Percentiles rank a stretch among this genome's conserved stretches.
Evolutionary conservation across 1,140 invertebrate genomes (phyloP).

Genomic region (Sycophila sp.): DNA sequence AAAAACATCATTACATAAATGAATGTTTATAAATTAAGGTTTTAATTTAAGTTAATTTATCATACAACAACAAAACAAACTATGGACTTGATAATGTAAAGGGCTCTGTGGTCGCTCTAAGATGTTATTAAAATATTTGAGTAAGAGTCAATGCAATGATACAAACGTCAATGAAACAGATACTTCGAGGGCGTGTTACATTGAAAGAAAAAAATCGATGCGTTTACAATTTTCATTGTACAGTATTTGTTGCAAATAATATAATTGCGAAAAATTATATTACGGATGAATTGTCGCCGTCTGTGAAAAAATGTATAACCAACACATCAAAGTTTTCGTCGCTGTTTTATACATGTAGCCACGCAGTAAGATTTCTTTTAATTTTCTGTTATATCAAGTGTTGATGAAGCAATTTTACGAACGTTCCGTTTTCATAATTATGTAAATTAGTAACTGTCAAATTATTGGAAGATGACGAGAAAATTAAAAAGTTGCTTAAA

Average conservation of each 20-base stretch:
- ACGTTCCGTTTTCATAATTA: no score
- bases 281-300: slow-evolving; percentile 39
- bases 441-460: no score
- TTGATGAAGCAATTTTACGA: slow-evolving; percentile 13
- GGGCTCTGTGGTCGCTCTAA: not conserved
- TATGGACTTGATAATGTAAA: no score
- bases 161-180: slow-evolving; percentile 23
- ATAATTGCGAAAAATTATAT: slow-evolving; percentile 44
- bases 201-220: no score
- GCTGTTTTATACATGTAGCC: slow-evolving; percentile 20
- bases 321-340: slow-evolving; percentile 23
- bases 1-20: no score
- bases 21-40: no score
- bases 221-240: slow-evolving; percentile 52
- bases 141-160: slow-evolving; percentile 9
- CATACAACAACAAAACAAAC: no score
- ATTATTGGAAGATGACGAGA: no score
- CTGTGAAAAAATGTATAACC: slow-evolving; percentile 26
- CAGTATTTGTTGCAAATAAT: slow-evolving; percentile 60
- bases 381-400: slow-evolving; percentile 31
- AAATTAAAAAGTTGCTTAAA: no score
- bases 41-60: no score
- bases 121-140: not conserved
- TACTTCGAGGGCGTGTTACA: no score
- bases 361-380: slow-evolving; percentile 23